phyloP scores from a whole-genome alignment of 1,140 invertebrate genomes.

The roundworm (Caenorhabditis elegans) region WBcel235 BX284604.4:10817001-10817500 shows the following conservation, averaged over 20 bases:
- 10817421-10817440: not conserved
- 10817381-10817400: not conserved
- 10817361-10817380: conserved; percentile 17
- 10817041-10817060: too few relatives aligned
- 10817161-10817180: too few relatives aligned
- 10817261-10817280: conserved; percentile 22
- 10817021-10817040: too few relatives aligned
- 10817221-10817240: not conserved
- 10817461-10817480: not conserved
- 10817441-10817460: not conserved
- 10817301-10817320: too few relatives aligned
- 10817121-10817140: too few relatives aligned
- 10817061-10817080: too few relatives aligned
- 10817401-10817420: not conserved
- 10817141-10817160: too few relatives aligned
- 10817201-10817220: conserved; percentile 9
- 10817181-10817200: not conserved
- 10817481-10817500: not conserved
- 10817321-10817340: not conserved
- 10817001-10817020: too few relatives aligned
- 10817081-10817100: too few relatives aligned
- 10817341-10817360: not conserved
- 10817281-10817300: not conserved
- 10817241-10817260: not conserved
- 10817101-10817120: too few relatives aligned